Evolutionary conservation across 2,113 vertebrate genomes (phyloP).

Genomic region (Semnornis frantzii): DNA sequence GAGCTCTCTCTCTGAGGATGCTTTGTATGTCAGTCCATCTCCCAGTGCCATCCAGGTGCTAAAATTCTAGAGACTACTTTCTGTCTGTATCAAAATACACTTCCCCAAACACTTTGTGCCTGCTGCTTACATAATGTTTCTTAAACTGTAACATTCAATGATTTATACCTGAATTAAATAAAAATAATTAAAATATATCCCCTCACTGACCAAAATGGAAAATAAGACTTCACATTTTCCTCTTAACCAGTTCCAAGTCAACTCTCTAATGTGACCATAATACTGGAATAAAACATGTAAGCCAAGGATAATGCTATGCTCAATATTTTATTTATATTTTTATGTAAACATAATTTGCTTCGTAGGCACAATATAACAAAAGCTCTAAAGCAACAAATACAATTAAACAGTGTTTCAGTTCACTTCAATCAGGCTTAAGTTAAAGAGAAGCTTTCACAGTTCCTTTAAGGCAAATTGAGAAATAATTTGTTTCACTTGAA

Average conservation of each 20-base stretch:
- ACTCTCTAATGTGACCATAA: neutral
- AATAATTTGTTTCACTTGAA: constrained; percentile 65
- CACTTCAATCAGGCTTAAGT: constrained; percentile 74
- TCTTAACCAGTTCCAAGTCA: neutral
- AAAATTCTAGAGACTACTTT: neutral
- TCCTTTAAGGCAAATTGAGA: constrained; percentile 82
- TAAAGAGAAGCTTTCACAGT: constrained; percentile 76
- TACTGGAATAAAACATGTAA: neutral
- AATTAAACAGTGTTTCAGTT: constrained; percentile 79
- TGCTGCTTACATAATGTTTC: neutral
- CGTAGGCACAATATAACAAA: constrained; percentile 88
- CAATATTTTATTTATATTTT: constrained; percentile 90
- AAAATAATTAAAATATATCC: neutral
- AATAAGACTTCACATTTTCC: neutral
- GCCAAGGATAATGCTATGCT: constrained; percentile 78
- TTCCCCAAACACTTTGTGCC: neutral
- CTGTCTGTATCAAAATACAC: neutral
- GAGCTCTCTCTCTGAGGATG: neutral
- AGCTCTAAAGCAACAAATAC: constrained; percentile 88
- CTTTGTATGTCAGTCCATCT: neutral
- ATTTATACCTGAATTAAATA: neutral
- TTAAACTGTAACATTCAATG: neutral
- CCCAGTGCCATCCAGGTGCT: neutral
- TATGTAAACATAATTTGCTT: constrained; percentile 90
- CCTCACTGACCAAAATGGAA: constrained; percentile 10